Evolutionary conservation across 2,888 invertebrate genomes (phyloP), one percentile per base, ranked within the genome.

Genomic region (Leucania comma): DNA sequence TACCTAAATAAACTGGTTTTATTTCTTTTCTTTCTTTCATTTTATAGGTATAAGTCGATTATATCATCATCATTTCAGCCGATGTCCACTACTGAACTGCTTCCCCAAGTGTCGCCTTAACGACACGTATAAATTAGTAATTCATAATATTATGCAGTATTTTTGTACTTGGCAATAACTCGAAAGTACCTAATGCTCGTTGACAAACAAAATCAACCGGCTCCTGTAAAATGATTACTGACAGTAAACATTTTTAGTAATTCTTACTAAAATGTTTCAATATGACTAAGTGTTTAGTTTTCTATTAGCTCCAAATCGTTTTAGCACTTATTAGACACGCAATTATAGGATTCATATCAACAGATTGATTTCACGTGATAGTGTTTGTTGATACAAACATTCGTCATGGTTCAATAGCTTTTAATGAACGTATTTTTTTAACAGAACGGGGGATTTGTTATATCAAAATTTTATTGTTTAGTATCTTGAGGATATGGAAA

Each of bases 201-300:
- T 20, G 20, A n/a, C n/a, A n/a, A n/a, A 46, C 8, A 46, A 20
- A 20, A 46, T 46, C 12, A 6, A 20, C 22, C 0, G 12, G 9
- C 10, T 50, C 10, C 50, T 24, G 3, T 50, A 50, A 50, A 51
- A 24, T 14, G 1, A 48, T 48, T n/a, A 53, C 26, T 29, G 2
- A 17, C 17, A 53, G 8, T 50, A n/a, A n/a, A n/a, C n/a, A 50
- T 50, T 50, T 53, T 26, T 2, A 17, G 46, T n/a, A n/a, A 20
- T 54, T 0, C 20, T 54, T 14, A 8, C 8, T 17, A 12, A 72
- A 48, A 60, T 29, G 32, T 10, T 48, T 50, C 54, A 68, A 58
- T 6, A 35, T 81, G 78, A 46, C 20, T 32, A 51, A 22, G 38
- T 56, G 56, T 53, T 77, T 81, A 65, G 12, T 57, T 68, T 78